phyloP scores from a whole-genome alignment of 2,797 vertebrate species.

The Pseudocheirus occidentalis region DNA sequence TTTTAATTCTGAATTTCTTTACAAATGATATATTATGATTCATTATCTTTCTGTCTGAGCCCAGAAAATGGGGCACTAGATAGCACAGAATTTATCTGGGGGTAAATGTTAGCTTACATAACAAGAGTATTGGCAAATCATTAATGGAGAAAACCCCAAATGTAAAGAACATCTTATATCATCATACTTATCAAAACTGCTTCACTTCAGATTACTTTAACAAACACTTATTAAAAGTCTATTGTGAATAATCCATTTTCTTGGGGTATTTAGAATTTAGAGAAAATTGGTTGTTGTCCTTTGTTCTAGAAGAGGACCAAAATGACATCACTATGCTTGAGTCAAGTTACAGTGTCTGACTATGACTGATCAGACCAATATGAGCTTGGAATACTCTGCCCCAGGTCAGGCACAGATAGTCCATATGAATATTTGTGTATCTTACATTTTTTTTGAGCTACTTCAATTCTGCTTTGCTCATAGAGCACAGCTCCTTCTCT shows the following conservation, averaged over 20 bases:
- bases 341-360: too few relatives aligned
- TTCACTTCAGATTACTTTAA: conserved; percentile 14
- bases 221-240: not conserved
- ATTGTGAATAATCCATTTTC: not conserved
- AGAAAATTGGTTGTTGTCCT: too few relatives aligned
- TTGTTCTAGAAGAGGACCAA: too few relatives aligned
- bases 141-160: not conserved
- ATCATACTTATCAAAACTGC: not conserved
- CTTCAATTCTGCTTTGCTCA: too few relatives aligned
- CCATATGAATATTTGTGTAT: too few relatives aligned
- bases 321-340: too few relatives aligned
- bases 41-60: conserved; percentile 49
- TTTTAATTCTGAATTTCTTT: conserved; percentile 57
- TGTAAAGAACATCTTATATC: not conserved
- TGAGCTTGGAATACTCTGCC: too few relatives aligned
- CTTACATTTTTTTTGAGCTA: too few relatives aligned
- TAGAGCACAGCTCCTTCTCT: too few relatives aligned
- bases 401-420: too few relatives aligned
- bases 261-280: not conserved
- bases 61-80: conserved; percentile 37
- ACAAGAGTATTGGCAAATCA: conserved; percentile 1
- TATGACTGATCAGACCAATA: too few relatives aligned
- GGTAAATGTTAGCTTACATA: not conserved
- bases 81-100: conserved; percentile 21
- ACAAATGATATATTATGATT: not conserved